Conservation (phyloP, 2,113 vertebrate genomes). For the Ammodytes dubius region DNA sequence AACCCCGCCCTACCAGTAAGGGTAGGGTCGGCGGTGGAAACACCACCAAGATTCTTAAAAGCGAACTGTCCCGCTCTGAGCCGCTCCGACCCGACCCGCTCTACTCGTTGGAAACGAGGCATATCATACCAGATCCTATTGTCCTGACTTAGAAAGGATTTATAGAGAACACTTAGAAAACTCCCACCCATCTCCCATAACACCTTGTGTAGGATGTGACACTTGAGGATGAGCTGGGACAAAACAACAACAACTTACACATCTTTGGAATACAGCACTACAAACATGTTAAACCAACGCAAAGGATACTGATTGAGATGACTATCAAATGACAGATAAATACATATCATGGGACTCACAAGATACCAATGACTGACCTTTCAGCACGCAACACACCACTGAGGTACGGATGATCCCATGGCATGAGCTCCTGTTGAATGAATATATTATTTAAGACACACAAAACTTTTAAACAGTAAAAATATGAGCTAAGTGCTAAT, state of each 20-base stretch:
- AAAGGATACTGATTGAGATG: conserved; percentile 26
- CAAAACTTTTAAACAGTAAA: neutral
- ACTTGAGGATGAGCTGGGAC: conserved; percentile 38
- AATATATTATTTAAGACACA: neutral
- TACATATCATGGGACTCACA: neutral
- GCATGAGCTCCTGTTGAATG: conserved; percentile 90
- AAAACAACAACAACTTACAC: conserved; percentile 15
- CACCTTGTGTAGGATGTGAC: conserved; percentile 50
- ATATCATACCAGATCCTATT: neutral
- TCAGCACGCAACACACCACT: conserved; percentile 94
- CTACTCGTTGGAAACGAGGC: no score
- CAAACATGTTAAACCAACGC: conserved; percentile 5
- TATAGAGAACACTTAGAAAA: neutral
- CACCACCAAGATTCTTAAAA: no score
- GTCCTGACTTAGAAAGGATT: conserved; percentile 24
- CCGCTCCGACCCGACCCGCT: no score
- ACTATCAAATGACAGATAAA: conserved; percentile 46
- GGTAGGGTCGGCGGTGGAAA: no score
- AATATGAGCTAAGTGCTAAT: no score
- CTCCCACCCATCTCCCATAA: conserved; percentile 65
- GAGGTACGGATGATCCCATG: conserved; percentile 97
- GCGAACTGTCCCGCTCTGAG: no score
- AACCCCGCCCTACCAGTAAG: no score
- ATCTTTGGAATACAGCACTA: conserved; percentile 38
- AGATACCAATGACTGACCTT: conserved; percentile 84